Evolutionary conservation across 2,888 invertebrate genomes (phyloP).

Genomic region (Allygus modestus): DNA sequence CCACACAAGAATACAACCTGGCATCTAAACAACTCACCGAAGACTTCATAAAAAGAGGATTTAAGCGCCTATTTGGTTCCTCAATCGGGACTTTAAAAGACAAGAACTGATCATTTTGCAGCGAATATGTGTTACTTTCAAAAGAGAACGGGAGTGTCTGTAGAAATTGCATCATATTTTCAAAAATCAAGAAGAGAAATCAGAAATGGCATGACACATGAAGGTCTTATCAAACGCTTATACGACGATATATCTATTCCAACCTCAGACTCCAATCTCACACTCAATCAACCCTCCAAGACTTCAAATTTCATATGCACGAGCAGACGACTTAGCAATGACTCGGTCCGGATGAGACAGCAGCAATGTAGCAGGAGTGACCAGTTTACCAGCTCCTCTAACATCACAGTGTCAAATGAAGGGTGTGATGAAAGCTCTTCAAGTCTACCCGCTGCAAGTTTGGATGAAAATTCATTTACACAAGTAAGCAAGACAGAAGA

Average conservation of each 20-base stretch:
- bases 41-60: slow-evolving; percentile 12
- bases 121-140: neutral
- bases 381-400: too few species aligned
- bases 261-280: too few species aligned
- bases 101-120: neutral
- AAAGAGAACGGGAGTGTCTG: neutral
- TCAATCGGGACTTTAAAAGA: neutral
- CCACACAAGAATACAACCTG: neutral
- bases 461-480: too few species aligned
- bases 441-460: too few species aligned
- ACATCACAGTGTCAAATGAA: too few species aligned
- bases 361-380: too few species aligned
- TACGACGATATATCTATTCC: neutral
- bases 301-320: too few species aligned
- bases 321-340: too few species aligned
- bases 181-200: neutral
- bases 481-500: too few species aligned
- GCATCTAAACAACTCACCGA: neutral
- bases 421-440: too few species aligned
- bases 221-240: neutral
- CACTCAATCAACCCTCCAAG: too few species aligned
- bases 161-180: neutral
- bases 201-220: neutral
- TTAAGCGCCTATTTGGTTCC: slow-evolving; percentile 1
- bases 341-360: too few species aligned